Evolutionary conservation across 1,140 invertebrate genomes (phyloP).

Genomic region (Lordiphosa collinella): DNA sequence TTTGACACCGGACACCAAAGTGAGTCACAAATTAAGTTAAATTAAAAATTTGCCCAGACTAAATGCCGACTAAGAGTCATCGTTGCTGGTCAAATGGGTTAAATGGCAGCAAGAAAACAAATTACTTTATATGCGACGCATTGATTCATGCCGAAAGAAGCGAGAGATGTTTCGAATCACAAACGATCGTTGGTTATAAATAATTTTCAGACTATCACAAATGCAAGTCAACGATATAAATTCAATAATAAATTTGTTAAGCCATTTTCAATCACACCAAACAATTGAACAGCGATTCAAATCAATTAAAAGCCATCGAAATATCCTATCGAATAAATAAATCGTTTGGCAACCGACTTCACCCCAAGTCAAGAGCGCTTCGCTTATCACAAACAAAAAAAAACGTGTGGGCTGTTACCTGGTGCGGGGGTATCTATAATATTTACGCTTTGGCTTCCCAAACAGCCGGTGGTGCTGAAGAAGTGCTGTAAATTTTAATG

Average conservation of each 20-base stretch:
- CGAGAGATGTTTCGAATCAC: constrained; percentile 16
- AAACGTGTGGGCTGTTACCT: constrained; percentile 6
- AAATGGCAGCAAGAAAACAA: constrained; percentile 49
- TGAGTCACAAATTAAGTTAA: constrained; percentile 72
- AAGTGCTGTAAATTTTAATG: neutral
- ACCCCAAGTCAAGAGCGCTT: constrained; percentile 9
- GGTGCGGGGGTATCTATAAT: constrained; percentile 25
- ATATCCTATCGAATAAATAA: constrained; percentile 69
- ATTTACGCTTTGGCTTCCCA: constrained; percentile 25
- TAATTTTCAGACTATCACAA: constrained; percentile 23
- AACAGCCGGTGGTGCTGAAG: neutral
- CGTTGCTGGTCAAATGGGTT: constrained; percentile 32
- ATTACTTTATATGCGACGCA: constrained; percentile 54
- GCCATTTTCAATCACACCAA: constrained; percentile 75
- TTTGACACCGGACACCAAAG: constrained; percentile 32
- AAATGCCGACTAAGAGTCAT: constrained; percentile 35
- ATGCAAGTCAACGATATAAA: constrained; percentile 50
- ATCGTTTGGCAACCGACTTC: constrained; percentile 13
- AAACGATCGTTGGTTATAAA: constrained; percentile 25
- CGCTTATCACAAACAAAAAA: constrained; percentile 40
- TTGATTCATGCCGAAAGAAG: constrained; percentile 52
- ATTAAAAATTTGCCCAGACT: constrained; percentile 37
- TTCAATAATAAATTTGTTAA: constrained; percentile 69
- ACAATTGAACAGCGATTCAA: constrained; percentile 71
- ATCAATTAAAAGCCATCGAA: constrained; percentile 74